Evolutionary conservation across 1,140 invertebrate species (phyloP).

Genomic region (Halictus rubicundus): DNA sequence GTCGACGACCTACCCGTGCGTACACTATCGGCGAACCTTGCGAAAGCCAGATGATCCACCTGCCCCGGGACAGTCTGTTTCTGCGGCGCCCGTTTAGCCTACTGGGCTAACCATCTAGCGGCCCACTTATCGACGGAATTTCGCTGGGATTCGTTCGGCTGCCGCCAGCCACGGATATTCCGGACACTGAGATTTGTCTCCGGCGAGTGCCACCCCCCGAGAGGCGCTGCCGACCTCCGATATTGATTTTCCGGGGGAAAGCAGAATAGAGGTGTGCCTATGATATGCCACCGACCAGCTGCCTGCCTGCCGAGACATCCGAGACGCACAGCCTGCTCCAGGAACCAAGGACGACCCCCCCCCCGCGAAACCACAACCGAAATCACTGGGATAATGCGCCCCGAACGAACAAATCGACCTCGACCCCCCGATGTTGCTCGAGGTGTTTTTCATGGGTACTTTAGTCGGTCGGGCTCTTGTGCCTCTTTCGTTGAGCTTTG

Average conservation of each 20-base stretch:
- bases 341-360: no score
- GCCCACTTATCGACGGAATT: conserved; percentile 39
- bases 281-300: conserved; percentile 68
- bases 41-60: background rate
- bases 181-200: conserved; percentile 77
- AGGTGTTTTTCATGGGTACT: no score
- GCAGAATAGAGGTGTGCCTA: conserved; percentile 72
- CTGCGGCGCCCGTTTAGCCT: background rate
- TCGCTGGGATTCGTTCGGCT: conserved; percentile 38
- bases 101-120: background rate
- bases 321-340: no score
- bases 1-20: conserved; percentile 22
- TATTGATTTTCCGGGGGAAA: conserved; percentile 79
- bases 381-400: no score
- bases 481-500: no score
- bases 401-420: no score
- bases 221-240: conserved; percentile 76
- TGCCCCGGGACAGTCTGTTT: background rate
- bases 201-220: conserved; percentile 66
- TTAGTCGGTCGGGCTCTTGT: no score
- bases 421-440: no score
- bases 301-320: conserved; percentile 1
- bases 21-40: background rate
- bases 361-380: no score
- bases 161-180: conserved; percentile 72